Conservation (phyloP, 2,888 invertebrate genomes). For the Ennomos erosarius region DNA sequence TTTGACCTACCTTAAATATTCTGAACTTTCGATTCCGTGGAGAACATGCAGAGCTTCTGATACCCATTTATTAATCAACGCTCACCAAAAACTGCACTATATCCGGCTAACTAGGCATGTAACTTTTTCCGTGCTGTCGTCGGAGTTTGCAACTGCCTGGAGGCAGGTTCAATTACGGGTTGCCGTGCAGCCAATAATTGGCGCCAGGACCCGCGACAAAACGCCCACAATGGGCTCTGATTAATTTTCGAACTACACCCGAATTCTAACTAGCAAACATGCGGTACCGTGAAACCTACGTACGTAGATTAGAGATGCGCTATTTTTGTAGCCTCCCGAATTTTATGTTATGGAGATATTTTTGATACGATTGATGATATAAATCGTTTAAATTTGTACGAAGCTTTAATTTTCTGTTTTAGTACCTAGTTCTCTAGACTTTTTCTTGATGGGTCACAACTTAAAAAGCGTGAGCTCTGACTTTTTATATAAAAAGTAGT, state of each 20-base stretch:
- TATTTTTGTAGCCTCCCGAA: neutral
- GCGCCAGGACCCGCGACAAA: conserved; percentile 79
- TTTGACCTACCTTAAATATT: neutral
- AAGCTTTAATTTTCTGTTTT: too few relatives aligned
- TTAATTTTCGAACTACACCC: conserved; percentile 84
- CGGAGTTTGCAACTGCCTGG: conserved; percentile 54
- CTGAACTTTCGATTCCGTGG: too few relatives aligned
- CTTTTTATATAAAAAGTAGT: too few relatives aligned
- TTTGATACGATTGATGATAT: neutral
- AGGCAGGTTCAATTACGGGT: conserved; percentile 78
- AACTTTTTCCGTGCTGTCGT: conserved; percentile 55
- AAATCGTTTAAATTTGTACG: neutral
- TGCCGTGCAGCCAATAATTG: conserved; percentile 78
- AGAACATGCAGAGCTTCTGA: neutral
- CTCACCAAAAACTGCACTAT: conserved; percentile 11
- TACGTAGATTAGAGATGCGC: conserved; percentile 13
- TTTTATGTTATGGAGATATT: too few relatives aligned
- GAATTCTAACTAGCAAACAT: conserved; percentile 83
- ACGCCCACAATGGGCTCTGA: conserved; percentile 82
- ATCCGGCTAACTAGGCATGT: conserved; percentile 30
- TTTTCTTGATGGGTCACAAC: too few relatives aligned
- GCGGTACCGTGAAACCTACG: conserved; percentile 63
- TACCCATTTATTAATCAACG: conserved; percentile 5
- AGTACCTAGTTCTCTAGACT: too few relatives aligned
- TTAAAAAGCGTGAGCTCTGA: too few relatives aligned